Evolutionary conservation across 2,888 invertebrate species (phyloP), one percentile per base, ranked within the genome.

Genomic region (Xestobium rufovillosum): DNA sequence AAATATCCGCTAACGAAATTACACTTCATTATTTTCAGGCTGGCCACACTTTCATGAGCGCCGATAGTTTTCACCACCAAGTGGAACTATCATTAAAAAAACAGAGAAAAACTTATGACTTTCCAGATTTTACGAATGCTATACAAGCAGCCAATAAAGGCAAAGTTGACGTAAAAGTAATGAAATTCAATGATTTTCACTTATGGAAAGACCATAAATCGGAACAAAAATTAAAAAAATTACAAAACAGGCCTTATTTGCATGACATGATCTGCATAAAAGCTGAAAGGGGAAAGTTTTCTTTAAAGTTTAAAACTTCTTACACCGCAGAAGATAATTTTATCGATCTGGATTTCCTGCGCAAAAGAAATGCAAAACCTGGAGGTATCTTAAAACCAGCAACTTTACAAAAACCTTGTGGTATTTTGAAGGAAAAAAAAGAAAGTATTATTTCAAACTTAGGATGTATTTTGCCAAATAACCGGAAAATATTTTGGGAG

Each of bases 21-120:
- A 12, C 30, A 14, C 3, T 42, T 6, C 38, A 42, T 15, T 40
- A 38, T 31, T 41, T 45, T 28, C 38, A 40, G 26, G 15, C 40
- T 9, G 40, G 42, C 8, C 42, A 42, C 25, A 39, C 31, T 13
- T 42, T 44, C 30, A 42, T 44, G 39, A 13, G 36, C 16, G 25
- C 37, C 13, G 41, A 38, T 15, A 29, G 30, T 17, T 40, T 39
- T 23, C 39, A 39, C 26, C 35, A 31, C 15, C 15, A 23, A 17
- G 31, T 36, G 16, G 19, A 35, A 27, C 23, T 27, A 16, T 38
- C 45, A 2, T 25, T 38, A 6, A 41, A 40, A 29, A 42, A 31
- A 32, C 38, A 39, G 34, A 19, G 29, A 11, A 41, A 44, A 29
- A 36, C 23, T 8, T 40, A 42, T 15, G 42, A 42, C 17, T 43